Evolutionary conservation across 2,797 vertebrate species (phyloP), one percentile per base, ranked within the genome.

Genomic region (Danio tinwini): DNA sequence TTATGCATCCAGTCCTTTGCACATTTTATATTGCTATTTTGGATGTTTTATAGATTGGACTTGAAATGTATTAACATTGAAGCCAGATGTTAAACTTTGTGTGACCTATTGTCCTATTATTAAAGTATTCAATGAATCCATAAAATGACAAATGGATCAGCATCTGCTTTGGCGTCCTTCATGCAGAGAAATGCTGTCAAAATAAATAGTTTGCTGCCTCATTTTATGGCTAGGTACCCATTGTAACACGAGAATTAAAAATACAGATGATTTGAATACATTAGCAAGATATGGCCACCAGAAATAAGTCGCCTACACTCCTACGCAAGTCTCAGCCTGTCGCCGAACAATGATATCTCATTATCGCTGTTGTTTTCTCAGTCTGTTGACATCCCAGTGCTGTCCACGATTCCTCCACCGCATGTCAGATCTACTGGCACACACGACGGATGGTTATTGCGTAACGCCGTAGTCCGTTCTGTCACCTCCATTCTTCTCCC

Each of bases 351-450:
- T 74, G 71, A 50, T 47, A 61, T 64, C 61, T 76, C 49, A 76
- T 76, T 44, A 64, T 53, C 49, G 5, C 61, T 44, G 62, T 76
- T 76, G 74, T 76, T 76, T 56, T 76, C 74, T 56, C 14, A 17
- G 40, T 21, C 50, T 44, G 19, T 53, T 63, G 73, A 75, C 37
- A 21, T 75, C 37, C 59, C 47, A 39, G 4, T 21, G 37, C 17
- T 55, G 17, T 56, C 62, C 10, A 2, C 45, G 74, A 76, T 65
- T 65, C 19, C 50, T 67, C 52, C 42, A 17, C 47, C 12, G 12
- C 19, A 49, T 6, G 21, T 76, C 52, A 67, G 14, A 56, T 76
- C 40, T 67, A 17, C 63, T 29, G 19, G 40, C 52, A 21, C 40
- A 45, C 72, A 47, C 14, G 62, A 44, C 0, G 40, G 49, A 65